Evolutionary conservation across 2,888 invertebrate species (phyloP), one percentile per base, ranked within the genome.

Genomic region (Apoderus coryli): DNA sequence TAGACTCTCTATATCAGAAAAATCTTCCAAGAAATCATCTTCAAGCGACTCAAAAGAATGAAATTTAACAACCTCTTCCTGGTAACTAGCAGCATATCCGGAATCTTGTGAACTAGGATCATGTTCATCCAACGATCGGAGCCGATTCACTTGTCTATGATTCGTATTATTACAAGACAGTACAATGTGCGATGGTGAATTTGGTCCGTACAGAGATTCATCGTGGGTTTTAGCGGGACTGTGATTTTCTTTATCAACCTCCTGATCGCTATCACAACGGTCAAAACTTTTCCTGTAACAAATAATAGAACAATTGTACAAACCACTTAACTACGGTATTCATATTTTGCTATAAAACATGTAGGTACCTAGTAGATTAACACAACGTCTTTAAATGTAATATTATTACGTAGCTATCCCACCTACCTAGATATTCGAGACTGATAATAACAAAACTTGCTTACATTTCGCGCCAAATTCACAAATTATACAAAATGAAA

Each of bases 1-100:
- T 22, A 68, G 47, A 16, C 63, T 48, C 30, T 72, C 73, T 46
- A 69, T 57, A 44, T 72, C 71, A 29, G 69, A 63, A 33, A 74
- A 58, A 27, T 75, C 72, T 49, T 74, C 73, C 48, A 69, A 59
- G 45, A 71, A 74, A 27, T 70, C 74, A 42, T 75, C 75, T 49
- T 74, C 72, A 48, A 65, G 53, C 4, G 53, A 50, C n/a, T 44
- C 38, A 34, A 45, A 49, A 9, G 47, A 40, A 14, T 41, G 39
- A 38, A 50, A 49, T 42, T 50, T 46, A 16, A 41, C 44, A 32
- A 41, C 42, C 32, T 50, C 45, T 27, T 42, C 55, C 2, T 49
- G 43, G 39, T 51, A 57, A 38, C 56, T 54, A 3, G 57, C 56
- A 7, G 61, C 61, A 43, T 65, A 70, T 5, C 69, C 70, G 34